Conservation (phyloP, 2,888 invertebrate species). For the Punctoribates punctum region DNA sequence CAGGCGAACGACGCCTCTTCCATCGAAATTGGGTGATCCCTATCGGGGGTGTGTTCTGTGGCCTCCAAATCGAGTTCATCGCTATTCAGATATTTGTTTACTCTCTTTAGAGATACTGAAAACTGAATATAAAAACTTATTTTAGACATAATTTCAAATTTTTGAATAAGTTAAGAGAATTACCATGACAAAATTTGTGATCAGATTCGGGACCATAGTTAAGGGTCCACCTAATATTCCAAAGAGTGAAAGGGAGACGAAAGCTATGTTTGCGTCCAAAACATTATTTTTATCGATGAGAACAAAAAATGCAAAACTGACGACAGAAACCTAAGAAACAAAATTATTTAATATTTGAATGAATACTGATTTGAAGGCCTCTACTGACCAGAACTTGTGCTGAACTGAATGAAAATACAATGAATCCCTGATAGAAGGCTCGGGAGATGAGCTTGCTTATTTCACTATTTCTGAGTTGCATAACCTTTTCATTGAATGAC, state of each 20-base stretch:
- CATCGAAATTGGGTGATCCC: conserved; percentile 53
- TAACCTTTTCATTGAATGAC: conserved; percentile 81
- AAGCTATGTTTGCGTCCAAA: conserved; percentile 52
- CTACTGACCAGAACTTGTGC: conserved; percentile 62
- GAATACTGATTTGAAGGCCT: conserved; percentile 45
- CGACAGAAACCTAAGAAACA: conserved; percentile 52
- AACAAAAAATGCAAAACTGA: conserved; percentile 42
- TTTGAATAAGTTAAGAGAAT: background rate
- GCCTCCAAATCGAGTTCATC: conserved; percentile 47
- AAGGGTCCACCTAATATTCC: conserved; percentile 52
- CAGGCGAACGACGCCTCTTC: conserved; percentile 85
- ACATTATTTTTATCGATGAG: conserved; percentile 38
- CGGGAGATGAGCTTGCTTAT: conserved; percentile 77
- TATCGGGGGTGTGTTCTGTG: conserved; percentile 38
- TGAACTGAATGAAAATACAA: conserved; percentile 89
- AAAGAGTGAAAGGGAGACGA: conserved; percentile 54
- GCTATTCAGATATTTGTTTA: conserved; percentile 59
- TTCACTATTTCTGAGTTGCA: conserved; percentile 80
- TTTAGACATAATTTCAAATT: background rate
- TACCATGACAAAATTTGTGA: conserved; percentile 40
- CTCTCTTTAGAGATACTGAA: conserved; percentile 56
- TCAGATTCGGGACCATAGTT: conserved; percentile 43
- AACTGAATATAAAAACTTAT: conserved; percentile 4
- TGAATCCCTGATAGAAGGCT: conserved; percentile 80
- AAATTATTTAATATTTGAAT: background rate